phyloP scores from a whole-genome alignment of 2,888 invertebrate species.

The Morpho achilles region DNA sequence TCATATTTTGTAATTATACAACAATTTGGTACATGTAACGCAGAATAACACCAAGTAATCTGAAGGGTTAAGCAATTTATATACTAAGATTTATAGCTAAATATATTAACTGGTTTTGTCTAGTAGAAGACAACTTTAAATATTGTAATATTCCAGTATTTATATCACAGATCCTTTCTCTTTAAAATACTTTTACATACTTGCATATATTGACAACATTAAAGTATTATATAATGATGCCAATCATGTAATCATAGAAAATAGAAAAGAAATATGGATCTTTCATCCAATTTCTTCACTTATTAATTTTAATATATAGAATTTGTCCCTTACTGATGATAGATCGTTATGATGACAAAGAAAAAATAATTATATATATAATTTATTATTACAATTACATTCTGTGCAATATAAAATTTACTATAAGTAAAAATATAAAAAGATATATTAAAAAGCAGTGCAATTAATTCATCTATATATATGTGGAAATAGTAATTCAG shows the following conservation, averaged over 20 bases:
- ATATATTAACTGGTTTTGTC: neutral
- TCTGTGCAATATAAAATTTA: conserved; percentile 75
- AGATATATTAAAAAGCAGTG: conserved; percentile 55
- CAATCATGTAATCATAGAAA: conserved; percentile 11
- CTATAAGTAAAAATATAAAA: conserved; percentile 63
- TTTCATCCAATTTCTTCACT: neutral
- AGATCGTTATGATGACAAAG: conserved; percentile 29
- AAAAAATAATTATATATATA: conserved; percentile 44
- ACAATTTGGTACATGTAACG: conserved; percentile 6
- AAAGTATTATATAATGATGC: conserved; percentile 3
- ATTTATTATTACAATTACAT: conserved; percentile 45
- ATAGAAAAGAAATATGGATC: neutral
- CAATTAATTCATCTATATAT: conserved; percentile 54
- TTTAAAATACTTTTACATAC: conserved; percentile 3
- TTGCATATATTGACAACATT: conserved; percentile 5
- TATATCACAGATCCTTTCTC: conserved; percentile 6
- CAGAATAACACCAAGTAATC: neutral
- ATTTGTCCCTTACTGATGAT: conserved; percentile 15
- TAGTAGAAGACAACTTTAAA: too few relatives aligned
- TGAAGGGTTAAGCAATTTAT: conserved; percentile 5
- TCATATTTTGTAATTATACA: conserved; percentile 10
- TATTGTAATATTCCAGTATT: neutral
- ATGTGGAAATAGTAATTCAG: conserved; percentile 33
- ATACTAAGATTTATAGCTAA: conserved; percentile 8
- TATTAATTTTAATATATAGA: conserved; percentile 1